Evolutionary conservation across 2,797 vertebrate genomes (phyloP), one percentile per base, ranked within the genome.

Genomic region (Anguilla marmorata): DNA sequence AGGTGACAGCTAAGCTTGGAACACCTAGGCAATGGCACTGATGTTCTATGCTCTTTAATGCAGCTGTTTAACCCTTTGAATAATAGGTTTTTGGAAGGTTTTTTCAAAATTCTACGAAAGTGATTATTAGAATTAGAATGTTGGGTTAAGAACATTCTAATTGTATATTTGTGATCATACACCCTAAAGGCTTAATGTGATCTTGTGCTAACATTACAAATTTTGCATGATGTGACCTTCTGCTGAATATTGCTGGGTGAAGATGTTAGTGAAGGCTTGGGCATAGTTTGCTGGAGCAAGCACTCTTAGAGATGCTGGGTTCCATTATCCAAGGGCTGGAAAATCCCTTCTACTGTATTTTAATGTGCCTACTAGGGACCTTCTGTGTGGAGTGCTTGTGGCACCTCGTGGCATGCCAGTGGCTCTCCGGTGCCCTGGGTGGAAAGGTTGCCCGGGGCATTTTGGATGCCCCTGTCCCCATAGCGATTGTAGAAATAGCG

Each of bases 361-460:
- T n/a, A 89, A 86, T 86, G 48, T 54, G 30, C 72, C 66, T 48
- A 84, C 54, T 30, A 84, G 72, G 84, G 88, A 33, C 85, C 88
- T 86, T 86, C 66, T 89, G 89, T 84, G 83, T 30, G 58, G 84
- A 90, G 45, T 52, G 76, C 89, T 88, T 8, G 54, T 85, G 90
- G 88, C 86, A 82, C 30, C 37, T 66, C 89, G 88, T 45, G 66
- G 85, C 84, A 90, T 80, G 58, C 85, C 83, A 88, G 85, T 85
- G 41, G 33, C 82, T 85, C 85, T 76, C 66, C 66, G 88, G 86
- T 76, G 72, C 85, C 45, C 87, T 27, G 0, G 48, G 27, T 30
- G 19, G 37, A 58, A 63, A 37, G 37, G 21, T 87, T 88, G 85
- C 85, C 85, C 54, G 60, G 24, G 48, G 85, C 12, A 52, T 80